Evolutionary conservation across 2,113 vertebrate species (phyloP).

Genomic region (Esox niger): DNA sequence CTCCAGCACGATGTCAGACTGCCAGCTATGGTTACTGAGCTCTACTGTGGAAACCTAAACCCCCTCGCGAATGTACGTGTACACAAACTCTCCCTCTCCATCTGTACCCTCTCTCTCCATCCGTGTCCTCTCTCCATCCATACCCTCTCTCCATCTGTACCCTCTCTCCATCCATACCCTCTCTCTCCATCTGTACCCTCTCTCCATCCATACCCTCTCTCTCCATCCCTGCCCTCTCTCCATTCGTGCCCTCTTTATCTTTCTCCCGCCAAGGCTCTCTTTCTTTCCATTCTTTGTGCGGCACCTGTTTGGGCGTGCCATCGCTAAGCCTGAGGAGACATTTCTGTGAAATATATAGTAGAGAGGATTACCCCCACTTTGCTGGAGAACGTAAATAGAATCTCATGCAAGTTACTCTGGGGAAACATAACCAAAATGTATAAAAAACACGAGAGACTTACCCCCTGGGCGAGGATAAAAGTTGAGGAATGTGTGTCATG

Average conservation of each 20-base stretch:
- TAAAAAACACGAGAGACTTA: no score
- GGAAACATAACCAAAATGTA: no score
- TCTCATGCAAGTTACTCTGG: no score
- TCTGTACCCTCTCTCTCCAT: not conserved
- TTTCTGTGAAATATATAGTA: no score
- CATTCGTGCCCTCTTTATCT: not conserved
- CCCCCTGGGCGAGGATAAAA: no score
- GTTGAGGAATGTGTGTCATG: no score
- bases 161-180: not conserved
- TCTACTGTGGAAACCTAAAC: constrained; percentile 32
- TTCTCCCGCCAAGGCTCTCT: no score
- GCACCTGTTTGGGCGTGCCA: no score
- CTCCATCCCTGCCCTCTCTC: not conserved
- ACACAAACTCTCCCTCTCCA: not conserved
- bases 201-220: no score
- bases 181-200: not conserved
- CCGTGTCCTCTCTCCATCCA: not conserved
- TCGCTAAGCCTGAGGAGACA: no score
- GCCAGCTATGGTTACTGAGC: not conserved
- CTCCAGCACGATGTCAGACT: not conserved
- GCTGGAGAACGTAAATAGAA: no score
- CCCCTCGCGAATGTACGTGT: not conserved
- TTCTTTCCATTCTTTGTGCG: not conserved
- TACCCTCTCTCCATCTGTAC: not conserved
- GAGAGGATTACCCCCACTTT: no score